Evolutionary conservation across 1,140 invertebrate genomes (phyloP).

Genomic region (Pseudachorutes palmiensis): DNA sequence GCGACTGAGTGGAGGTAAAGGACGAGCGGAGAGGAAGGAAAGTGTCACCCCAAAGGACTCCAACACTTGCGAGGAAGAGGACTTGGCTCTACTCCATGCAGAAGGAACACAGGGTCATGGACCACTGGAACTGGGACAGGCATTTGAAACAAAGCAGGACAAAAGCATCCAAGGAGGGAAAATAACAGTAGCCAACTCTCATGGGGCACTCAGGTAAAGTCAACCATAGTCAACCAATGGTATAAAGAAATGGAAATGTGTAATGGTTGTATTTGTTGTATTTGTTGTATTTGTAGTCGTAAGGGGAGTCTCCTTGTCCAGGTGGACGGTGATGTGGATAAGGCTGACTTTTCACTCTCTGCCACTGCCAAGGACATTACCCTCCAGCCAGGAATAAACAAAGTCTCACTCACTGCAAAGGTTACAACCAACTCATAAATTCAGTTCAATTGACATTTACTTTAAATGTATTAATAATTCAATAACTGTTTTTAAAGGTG

Average conservation of each 20-base stretch:
- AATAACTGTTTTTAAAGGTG: too few relatives aligned
- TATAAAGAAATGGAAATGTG: background rate
- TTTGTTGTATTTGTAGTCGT: conserved; percentile 38
- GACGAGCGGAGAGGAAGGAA: conserved; percentile 13
- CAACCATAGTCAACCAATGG: too few relatives aligned
- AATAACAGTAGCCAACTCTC: conserved; percentile 42
- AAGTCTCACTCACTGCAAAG: conserved; percentile 54
- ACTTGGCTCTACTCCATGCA: conserved; percentile 22
- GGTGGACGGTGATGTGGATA: conserved; percentile 40
- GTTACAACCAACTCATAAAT: too few relatives aligned
- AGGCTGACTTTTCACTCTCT: conserved; percentile 55
- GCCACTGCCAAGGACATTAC: conserved; percentile 50
- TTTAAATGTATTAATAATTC: too few relatives aligned
- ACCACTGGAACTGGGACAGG: conserved; percentile 57
- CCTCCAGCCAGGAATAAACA: conserved; percentile 63
- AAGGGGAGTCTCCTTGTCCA: conserved; percentile 43
- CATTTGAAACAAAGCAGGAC: conserved; percentile 69
- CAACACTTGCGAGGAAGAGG: conserved; percentile 36
- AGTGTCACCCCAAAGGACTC: conserved; percentile 20
- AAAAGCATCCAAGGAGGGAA: conserved; percentile 48
- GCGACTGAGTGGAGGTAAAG: conserved; percentile 12
- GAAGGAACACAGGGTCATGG: conserved; percentile 27
- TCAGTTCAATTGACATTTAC: too few relatives aligned
- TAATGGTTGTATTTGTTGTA: too few relatives aligned
- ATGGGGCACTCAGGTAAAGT: conserved; percentile 39